Conservation (phyloP, 2,888 invertebrate genomes). For the Xanthia icteritia region DNA sequence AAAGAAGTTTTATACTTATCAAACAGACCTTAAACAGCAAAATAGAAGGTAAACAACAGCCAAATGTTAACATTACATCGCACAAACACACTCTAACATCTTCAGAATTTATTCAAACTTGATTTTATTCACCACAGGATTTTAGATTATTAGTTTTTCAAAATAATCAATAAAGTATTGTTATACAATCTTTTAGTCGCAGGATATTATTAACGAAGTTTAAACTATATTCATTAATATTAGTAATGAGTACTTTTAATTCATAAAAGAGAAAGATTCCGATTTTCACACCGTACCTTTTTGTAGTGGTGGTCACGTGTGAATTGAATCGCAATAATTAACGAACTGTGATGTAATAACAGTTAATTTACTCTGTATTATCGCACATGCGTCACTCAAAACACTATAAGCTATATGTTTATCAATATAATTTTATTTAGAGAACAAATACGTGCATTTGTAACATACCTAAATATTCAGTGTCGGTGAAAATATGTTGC, state of each 20-base stretch:
- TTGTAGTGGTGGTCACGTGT: slow-evolving; percentile 28
- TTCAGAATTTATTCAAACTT: neutral
- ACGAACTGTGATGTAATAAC: slow-evolving; percentile 48
- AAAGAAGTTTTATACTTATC: neutral
- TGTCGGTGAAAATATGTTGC: slow-evolving; percentile 44
- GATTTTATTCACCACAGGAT: neutral
- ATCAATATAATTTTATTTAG: slow-evolving; percentile 15
- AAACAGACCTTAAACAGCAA: neutral
- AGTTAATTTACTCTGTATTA: slow-evolving; percentile 34
- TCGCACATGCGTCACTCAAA: slow-evolving; percentile 42
- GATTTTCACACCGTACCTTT: neutral
- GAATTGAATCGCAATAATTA: slow-evolving; percentile 8
- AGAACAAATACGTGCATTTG: neutral
- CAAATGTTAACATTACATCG: neutral
- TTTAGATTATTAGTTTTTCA: neutral
- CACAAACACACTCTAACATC: neutral
- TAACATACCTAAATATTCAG: slow-evolving; percentile 59
- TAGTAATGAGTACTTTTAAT: slow-evolving; percentile 32
- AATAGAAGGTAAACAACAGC: neutral
- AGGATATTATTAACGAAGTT: neutral
- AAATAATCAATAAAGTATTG: neutral
- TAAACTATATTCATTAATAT: neutral
- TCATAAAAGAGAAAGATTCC: slow-evolving; percentile 4
- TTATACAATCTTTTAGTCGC: neutral
- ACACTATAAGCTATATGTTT: neutral